Base-by-base conservation (phyloP, 2,888 invertebrate species). In the Lasiommata megera region DNA sequence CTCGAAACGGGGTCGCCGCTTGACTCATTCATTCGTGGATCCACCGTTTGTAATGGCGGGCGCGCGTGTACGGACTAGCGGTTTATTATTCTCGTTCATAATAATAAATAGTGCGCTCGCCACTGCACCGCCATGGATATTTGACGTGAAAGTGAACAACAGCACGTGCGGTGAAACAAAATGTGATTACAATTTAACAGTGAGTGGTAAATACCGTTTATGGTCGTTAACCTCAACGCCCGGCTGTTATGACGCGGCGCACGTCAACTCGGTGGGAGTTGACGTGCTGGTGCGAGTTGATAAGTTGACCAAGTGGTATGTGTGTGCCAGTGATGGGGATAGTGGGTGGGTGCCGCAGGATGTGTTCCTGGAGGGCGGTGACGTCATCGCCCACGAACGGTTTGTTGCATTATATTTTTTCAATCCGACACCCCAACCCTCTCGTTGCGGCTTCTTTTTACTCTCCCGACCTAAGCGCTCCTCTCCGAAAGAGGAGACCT, bases 91-190 rank as follows among this genome's bases (percentile, higher is more conserved):
- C 61, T 77, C 88, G 65, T 81, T 88, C 80, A 87, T 88, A 75
- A 81, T 84, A 79, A 77, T 84, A 79, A 72, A 72, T 72, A 77
- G 77, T 73, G 73, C 80, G 54, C 69, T 73, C 70, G 80, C 83
- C 62, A 74, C 74, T 65, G 71, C 80, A 44, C 80, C 84, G 58
- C 88, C 88, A 83, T 82, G 88, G 89, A 87, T 88, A 86, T 84
- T 87, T 59, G 71, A 82, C 57, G 77, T 84, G 63, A 72, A 73
- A 66, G 70, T 85, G 60, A 71, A 77, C 58, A 72, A 74, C 41
- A 73, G 69, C 62, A 67, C 71, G 69, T 88, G 88, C 76, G 69
- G 66, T 66, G 65, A 60, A 31, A 61, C 67, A 29, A 77, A 76
- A 68, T 89, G 88, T 84, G 82, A 74, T 69, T 82, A 76, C 65